These are phyloP conservation scores for Dicrurus megarhynchus DNA, from an alignment of 2,113 vertebrate species.

Conservation along the genomic window DNA sequence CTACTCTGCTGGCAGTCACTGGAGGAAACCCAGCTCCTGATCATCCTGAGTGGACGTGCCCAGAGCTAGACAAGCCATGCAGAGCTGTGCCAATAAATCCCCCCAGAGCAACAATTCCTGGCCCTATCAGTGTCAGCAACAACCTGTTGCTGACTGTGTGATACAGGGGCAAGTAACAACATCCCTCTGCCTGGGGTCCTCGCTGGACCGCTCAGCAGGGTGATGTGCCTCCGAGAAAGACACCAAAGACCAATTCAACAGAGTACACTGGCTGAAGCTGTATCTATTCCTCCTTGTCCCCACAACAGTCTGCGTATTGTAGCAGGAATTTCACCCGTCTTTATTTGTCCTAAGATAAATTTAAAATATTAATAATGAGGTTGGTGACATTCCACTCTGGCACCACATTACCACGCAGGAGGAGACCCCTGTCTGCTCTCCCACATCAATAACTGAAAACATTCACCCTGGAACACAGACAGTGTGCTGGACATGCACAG, in stretches of 20 bases:
- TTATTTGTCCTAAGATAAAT: neutral
- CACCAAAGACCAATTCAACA: neutral
- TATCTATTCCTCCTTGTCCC: neutral
- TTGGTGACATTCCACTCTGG: neutral
- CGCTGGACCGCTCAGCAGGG: neutral
- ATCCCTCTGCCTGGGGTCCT: neutral
- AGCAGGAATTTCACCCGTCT: neutral
- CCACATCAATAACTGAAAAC: neutral
- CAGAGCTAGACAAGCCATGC: neutral
- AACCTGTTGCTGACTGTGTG: neutral
- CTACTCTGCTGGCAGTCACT: neutral
- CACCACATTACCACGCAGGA: rapidly evolving
- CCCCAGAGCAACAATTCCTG: neutral
- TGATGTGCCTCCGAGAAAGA: neutral
- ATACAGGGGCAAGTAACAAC: neutral
- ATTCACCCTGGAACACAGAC: neutral
- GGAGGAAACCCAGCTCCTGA: neutral
- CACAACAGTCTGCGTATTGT: neutral
- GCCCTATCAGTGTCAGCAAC: neutral
- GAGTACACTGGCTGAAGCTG: neutral
- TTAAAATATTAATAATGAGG: neutral
- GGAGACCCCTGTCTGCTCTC: neutral
- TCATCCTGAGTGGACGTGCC: neutral
- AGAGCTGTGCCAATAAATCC: neutral
- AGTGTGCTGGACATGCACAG: neutral